phyloP scores from a whole-genome alignment of 2,113 vertebrate species.

The Halcyon senegalensis region DNA sequence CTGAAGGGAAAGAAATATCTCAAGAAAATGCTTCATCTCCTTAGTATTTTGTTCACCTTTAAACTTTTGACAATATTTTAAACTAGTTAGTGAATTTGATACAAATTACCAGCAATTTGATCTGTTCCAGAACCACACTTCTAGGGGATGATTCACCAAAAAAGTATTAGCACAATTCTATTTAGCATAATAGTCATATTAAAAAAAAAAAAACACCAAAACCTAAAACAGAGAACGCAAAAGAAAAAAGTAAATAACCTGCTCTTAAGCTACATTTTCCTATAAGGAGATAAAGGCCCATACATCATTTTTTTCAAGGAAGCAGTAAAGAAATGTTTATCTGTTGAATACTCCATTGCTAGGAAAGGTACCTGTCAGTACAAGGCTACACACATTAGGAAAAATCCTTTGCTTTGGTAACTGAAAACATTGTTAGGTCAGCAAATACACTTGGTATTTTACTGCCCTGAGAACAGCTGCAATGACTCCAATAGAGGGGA shows the following conservation, averaged over 20 bases:
- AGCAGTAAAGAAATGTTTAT: background rate
- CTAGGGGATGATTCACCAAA: background rate
- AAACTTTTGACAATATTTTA: background rate
- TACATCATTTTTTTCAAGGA: background rate
- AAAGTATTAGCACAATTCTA: background rate
- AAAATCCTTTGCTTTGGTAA: constrained; percentile 19
- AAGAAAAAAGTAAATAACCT: background rate
- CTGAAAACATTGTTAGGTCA: background rate
- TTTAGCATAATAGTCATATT: background rate
- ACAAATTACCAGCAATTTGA: background rate
- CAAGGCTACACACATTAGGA: background rate
- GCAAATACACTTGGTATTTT: background rate
- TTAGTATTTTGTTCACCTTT: background rate
- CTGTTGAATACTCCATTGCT: background rate
- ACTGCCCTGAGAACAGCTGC: background rate
- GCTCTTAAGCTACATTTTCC: background rate
- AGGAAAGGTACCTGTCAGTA: background rate
- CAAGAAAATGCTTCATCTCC: background rate
- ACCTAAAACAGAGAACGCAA: background rate
- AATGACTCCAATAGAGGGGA: background rate
- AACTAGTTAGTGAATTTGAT: background rate
- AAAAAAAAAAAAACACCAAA: background rate
- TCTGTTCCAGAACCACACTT: background rate
- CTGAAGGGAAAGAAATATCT: background rate
- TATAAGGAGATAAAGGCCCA: background rate